A percentile compares a stretch with the other conserved stretches of the same genome.
These are phyloP conservation scores for Suricata suricatta DNA, from an alignment of 2,113 vertebrate species.

Conservation along the genomic window DNA sequence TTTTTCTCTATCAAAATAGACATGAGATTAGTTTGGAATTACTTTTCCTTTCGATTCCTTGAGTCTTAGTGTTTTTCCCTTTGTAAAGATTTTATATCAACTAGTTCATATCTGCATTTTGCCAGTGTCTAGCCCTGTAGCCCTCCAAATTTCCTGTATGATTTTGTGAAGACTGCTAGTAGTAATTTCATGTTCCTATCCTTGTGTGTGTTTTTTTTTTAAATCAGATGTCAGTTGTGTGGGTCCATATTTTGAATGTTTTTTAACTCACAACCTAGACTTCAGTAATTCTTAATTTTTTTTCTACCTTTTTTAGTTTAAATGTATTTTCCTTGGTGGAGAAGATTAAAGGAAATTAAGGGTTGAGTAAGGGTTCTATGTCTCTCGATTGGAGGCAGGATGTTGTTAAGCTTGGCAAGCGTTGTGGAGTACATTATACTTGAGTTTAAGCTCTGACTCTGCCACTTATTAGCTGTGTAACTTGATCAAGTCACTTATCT, in stretches of 20 bases:
- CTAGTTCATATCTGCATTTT: background rate
- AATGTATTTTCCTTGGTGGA: background rate
- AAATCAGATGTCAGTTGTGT: background rate
- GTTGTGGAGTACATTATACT: background rate
- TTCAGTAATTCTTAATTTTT: constrained; percentile 30
- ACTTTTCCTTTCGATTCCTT: background rate
- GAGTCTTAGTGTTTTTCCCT: background rate
- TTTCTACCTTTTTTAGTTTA: background rate
- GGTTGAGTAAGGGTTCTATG: background rate
- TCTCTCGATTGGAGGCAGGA: background rate
- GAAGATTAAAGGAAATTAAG: constrained; percentile 31
- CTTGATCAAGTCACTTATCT: background rate
- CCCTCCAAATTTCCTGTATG: background rate
- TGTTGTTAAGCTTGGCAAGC: background rate
- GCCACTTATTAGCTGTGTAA: background rate
- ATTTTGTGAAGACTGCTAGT: background rate
- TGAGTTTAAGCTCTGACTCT: background rate
- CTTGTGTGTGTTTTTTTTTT: constrained; percentile 5
- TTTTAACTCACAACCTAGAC: background rate
- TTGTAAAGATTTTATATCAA: background rate
- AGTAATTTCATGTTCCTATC: background rate
- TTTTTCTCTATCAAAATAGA: background rate
- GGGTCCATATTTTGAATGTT: constrained; percentile 4
- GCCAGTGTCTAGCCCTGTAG: background rate
- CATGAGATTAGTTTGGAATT: background rate